Evolutionary conservation across 2,113 vertebrate genomes (phyloP).

Genomic region (Manacus vitellinus): DNA sequence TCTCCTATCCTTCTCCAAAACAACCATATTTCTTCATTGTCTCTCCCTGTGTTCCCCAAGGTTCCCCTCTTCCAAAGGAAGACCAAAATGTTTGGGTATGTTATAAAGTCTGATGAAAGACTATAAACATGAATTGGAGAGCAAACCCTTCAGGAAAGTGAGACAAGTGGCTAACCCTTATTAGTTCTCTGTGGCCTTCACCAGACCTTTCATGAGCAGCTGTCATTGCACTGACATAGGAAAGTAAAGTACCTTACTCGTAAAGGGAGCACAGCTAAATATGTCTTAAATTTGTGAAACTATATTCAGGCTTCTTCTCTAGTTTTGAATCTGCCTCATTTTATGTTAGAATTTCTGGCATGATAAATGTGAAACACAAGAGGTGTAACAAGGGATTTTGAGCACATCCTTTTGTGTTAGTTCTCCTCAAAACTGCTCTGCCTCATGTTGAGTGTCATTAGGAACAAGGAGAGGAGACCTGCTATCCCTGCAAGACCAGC

Average conservation of each 20-base stretch:
- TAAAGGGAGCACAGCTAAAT: background rate
- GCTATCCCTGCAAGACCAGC: background rate
- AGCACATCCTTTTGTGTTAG: slow-evolving; percentile 9
- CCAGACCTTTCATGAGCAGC: background rate
- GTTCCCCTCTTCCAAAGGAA: background rate
- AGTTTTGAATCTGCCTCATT: background rate
- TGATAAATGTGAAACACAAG: background rate
- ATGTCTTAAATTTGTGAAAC: background rate
- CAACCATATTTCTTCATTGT: background rate
- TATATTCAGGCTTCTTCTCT: background rate
- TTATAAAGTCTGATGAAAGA: background rate
- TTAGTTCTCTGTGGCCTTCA: background rate
- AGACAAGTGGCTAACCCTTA: background rate
- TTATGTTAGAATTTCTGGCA: background rate
- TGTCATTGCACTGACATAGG: background rate
- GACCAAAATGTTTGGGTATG: background rate
- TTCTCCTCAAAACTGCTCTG: slow-evolving; percentile 31
- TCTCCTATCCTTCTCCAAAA: background rate
- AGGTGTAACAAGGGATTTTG: slow-evolving; percentile 26
- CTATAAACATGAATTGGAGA: background rate
- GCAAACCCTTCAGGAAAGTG: background rate
- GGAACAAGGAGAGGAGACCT: background rate
- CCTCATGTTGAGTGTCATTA: slow-evolving; percentile 15
- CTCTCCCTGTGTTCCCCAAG: rapidly evolving
- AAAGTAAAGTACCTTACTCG: slow-evolving; percentile 6